Evolutionary conservation across 2,797 vertebrate genomes (phyloP), one percentile per base, ranked within the genome.

Genomic region (Lindbergichthys nudifrons): DNA sequence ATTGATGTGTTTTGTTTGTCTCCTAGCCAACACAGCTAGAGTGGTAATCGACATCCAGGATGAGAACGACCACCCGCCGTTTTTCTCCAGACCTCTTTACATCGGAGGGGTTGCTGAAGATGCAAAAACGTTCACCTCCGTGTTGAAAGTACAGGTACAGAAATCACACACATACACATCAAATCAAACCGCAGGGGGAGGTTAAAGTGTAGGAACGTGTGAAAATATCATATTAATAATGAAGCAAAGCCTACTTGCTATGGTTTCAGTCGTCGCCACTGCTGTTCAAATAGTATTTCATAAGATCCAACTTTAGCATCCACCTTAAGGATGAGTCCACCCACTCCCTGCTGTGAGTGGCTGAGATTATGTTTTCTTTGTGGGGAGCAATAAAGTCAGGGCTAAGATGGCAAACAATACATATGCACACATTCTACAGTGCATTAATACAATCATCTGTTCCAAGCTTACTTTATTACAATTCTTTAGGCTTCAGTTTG

Each of bases 101-200:
- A 95, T 99, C 23, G 97, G 97, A 58, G 98, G 98, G 21, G 97
- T 99, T 4, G 95, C 97, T 26, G 98, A 99, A 91, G 97, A 99
- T 71, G 95, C 97, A 51, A 98, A 94, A 92, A 99, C 98, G 26
- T 99, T 99, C 92, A 94, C 97, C 7, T 96, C 97, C 2, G 95
- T 99, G 65, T 90, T 99, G 61, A 95, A 95, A 95, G 96, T 99
- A 32, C 96, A 99, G 97, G 98, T 96, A 93, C 50, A 51, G 11
- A 58, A 41, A 45, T 8, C 41, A 63, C 30, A 54, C 26, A 42
- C 69, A 61, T n/a, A 19, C 3, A 71, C 10, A 46, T 51, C 46
- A 21, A 53, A 15, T 3, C 18, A 46, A 23, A 68, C 42, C 12
- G 10, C 10, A 52, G 1, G 36, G 0, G 46, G 9, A 30, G 15